A percentile compares a stretch with the other conserved stretches of the same genome.
Conservation (phyloP, 2,797 vertebrate genomes). For the Gallinago nigripennis region DNA sequence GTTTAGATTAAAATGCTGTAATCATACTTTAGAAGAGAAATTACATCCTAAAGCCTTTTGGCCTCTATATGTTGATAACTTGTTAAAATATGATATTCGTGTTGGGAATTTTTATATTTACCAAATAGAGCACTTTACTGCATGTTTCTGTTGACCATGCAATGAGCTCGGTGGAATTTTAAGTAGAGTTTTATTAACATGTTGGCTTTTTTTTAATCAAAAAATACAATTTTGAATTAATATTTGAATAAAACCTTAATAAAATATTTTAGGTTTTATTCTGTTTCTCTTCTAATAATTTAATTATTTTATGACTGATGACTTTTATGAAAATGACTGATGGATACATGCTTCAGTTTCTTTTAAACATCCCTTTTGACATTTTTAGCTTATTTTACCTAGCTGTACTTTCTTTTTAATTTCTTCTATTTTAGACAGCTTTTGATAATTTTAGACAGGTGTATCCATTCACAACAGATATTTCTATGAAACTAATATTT, state of each 20-base stretch:
- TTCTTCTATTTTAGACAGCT: not conserved
- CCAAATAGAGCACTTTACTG: accelerated
- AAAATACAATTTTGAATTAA: not conserved
- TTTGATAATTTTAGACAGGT: not conserved
- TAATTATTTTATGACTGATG: not conserved
- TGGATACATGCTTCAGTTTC: accelerated
- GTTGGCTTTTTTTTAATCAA: not conserved
- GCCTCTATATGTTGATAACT: not conserved
- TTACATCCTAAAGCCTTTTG: not conserved
- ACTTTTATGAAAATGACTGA: not conserved
- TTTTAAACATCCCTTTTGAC: not conserved
- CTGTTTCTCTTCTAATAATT: not conserved
- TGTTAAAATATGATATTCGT: not conserved
- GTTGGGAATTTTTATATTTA: not conserved
- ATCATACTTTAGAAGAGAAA: not conserved
- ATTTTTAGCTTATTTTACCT: not conserved
- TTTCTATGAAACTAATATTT: not conserved
- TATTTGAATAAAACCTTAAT: not conserved
- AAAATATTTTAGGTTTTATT: not conserved
- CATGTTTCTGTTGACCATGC: not conserved
- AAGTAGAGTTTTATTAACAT: not conserved
- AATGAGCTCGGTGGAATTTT: not conserved
- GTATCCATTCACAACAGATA: not conserved
- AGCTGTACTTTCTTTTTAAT: not conserved
- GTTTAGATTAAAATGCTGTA: not conserved